Base-by-base conservation (phyloP, 2,888 invertebrate species). In the Apotomis capreana region DNA sequence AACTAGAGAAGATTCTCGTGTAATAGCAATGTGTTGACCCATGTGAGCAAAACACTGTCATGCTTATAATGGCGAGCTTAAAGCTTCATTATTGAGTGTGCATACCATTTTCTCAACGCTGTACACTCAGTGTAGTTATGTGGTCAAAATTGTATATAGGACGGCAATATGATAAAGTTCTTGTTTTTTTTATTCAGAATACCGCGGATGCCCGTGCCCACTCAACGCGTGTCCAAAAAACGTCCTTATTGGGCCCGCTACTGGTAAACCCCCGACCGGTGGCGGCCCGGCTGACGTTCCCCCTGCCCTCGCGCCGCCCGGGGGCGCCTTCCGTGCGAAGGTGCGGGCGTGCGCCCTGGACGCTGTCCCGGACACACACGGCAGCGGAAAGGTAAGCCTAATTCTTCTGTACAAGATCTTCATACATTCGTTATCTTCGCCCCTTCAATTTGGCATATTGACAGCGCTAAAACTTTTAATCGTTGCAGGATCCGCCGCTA, bases 231-330 rank as follows among this genome's bases (percentile, higher is more conserved):
- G 97, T 97, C 97, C 97, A 97, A 97, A 97, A 98, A 98, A 98
- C 97, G 97, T 96, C 96, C 97, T 95, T 97, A 97, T 97, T 97
- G 97, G 97, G 96, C 97, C 97, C 97, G 97, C 97, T 97, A 97
- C 97, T 97, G 97, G 97, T 97, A 97, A 97, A 96, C 96, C 96
- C 96, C 97, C 97, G 95, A 94, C 94, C 92, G 94, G 95, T 94
- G 94, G 94, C 94, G 95, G 94, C 93, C 93, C 91, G 79, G 85
- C 82, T 78, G 91, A 91, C 87, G 84, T 87, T 61, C 83, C 87
- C 78, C 83, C 87, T 74, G 86, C 89, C 77, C 83, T 88, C 81
- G 88, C 89, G 85, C 88, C 88, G 88, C 91, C 92, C 88, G 92
- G 92, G 91, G 93, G 85, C 88, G 88, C 92, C 92, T 91, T 92